These are phyloP conservation scores for Mantis religiosa DNA, from an alignment of 2,888 invertebrate species.

Conservation along the genomic window DNA sequence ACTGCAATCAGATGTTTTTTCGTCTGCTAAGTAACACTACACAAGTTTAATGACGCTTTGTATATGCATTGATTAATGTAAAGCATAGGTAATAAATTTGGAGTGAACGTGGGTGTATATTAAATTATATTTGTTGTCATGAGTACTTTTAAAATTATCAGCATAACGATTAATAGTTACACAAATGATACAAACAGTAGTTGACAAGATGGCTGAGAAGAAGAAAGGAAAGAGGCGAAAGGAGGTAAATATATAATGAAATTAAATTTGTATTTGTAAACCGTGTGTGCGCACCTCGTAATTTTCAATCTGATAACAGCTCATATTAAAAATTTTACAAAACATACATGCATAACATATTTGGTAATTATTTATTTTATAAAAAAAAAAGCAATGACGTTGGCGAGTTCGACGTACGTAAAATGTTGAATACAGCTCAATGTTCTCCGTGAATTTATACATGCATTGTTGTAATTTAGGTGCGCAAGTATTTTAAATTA, in stretches of 20 bases:
- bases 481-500: too few relatives aligned
- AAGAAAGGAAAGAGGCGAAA: conserved; percentile 60
- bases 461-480: too few relatives aligned
- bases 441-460: too few relatives aligned
- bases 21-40: not conserved
- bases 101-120: not conserved
- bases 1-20: not conserved
- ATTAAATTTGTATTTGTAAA: not conserved
- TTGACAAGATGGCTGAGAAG: conserved; percentile 56
- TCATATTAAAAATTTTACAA: not conserved
- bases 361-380: not conserved
- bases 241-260: conserved; percentile 49
- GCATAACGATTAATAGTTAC: not conserved
- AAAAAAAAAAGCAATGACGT: not conserved
- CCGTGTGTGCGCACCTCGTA: not conserved
- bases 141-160: too few relatives aligned
- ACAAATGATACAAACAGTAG: not conserved
- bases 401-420: not conserved
- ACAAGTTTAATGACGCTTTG: not conserved
- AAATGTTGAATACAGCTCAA: not conserved
- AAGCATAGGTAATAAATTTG: not conserved
- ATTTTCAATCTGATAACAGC: not conserved
- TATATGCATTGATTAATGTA: not conserved
- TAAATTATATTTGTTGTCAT: not conserved
- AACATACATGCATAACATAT: not conserved